Evolutionary conservation across 2,797 vertebrate genomes (phyloP).

Genomic region (Syndactyla subalaris): DNA sequence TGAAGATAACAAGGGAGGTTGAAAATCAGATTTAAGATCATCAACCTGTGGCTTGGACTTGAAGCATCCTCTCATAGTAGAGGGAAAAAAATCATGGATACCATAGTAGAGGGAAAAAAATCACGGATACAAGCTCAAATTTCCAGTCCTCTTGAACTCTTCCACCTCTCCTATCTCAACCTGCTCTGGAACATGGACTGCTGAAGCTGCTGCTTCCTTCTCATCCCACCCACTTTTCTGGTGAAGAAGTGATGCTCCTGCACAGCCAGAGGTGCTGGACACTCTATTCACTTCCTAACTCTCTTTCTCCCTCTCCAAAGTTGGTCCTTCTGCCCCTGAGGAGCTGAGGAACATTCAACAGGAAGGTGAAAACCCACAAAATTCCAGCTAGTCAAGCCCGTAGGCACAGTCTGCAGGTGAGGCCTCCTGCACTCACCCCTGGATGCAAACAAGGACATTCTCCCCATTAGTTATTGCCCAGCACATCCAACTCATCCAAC

Average conservation of each 20-base stretch:
- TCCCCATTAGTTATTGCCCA: background rate
- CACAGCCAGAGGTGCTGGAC: background rate
- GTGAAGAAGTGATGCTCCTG: background rate
- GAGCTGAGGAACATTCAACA: background rate
- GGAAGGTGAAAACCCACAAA: background rate
- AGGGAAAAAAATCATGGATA: background rate
- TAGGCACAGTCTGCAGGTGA: accelerated
- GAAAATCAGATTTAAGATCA: background rate
- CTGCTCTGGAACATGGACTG: background rate
- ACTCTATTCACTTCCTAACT: background rate
- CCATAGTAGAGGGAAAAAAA: background rate
- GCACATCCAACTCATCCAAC: background rate
- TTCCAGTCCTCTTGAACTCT: background rate
- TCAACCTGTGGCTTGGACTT: background rate
- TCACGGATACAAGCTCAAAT: background rate
- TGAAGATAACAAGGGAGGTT: background rate
- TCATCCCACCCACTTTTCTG: background rate
- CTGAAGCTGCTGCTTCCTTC: background rate
- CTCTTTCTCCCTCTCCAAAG: background rate
- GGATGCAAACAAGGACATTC: background rate
- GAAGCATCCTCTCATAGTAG: background rate
- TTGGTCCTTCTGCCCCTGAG: background rate
- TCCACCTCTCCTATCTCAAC: background rate
- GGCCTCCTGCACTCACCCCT: background rate
- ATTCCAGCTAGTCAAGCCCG: background rate